Conservation (phyloP, 2,888 invertebrate genomes). For the Lithodes maja region DNA sequence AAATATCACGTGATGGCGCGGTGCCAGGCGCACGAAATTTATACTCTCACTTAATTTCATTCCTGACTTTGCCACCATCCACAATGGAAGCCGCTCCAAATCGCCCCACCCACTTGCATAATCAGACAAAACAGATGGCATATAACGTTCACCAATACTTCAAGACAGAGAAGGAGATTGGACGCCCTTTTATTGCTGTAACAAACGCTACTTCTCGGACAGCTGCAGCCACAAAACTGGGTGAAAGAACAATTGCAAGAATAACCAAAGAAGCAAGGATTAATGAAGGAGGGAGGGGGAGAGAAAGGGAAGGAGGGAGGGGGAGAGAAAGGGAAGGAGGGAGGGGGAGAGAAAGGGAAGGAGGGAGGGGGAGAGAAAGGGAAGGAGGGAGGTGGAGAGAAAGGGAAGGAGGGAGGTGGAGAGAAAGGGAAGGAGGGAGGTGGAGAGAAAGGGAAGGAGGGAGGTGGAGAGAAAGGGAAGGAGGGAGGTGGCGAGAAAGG, state of each 20-base stretch:
- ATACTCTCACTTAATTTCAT: background rate
- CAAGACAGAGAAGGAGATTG: no score
- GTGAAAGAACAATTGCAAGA: no score
- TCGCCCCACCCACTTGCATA: no score
- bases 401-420: background rate
- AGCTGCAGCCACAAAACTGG: no score
- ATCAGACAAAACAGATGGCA: no score
- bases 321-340: conserved; percentile 3
- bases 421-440: background rate
- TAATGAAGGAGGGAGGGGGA: background rate
- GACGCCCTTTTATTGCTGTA: no score
- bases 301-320: background rate
- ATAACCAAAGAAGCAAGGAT: no score
- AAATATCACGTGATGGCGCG: no score
- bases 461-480: background rate
- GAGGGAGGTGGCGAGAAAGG: background rate
- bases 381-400: background rate
- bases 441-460: background rate
- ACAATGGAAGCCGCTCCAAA: no score
- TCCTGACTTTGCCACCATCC: background rate
- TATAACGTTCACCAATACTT: no score
- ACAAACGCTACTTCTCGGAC: no score
- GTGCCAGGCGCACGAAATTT: background rate
- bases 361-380: background rate
- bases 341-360: background rate